Conservation (phyloP, 2,113 vertebrate species). For the Psilopogon haemacephalus region DNA sequence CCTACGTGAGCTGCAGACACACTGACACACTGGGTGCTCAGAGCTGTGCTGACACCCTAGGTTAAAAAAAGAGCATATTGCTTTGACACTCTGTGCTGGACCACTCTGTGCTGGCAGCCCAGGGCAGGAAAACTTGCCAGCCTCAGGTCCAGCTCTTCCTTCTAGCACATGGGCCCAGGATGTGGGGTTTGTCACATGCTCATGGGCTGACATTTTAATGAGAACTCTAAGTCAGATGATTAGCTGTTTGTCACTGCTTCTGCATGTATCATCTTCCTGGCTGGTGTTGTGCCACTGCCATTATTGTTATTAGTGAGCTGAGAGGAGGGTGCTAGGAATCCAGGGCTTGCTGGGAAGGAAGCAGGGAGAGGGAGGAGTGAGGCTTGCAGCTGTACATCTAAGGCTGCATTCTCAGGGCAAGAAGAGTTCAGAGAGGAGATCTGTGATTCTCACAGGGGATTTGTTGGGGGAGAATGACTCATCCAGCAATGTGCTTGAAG, state of each 20-base stretch:
- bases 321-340: background rate
- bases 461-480: background rate
- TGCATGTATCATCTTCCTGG: conserved; percentile 55
- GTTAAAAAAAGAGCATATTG: background rate
- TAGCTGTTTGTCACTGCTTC: conserved; percentile 7
- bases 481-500: background rate
- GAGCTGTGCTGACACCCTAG: background rate
- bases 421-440: background rate
- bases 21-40: background rate
- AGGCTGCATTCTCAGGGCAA: background rate
- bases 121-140: background rate
- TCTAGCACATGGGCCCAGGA: background rate
- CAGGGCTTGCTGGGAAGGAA: background rate
- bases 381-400: background rate
- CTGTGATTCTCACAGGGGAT: background rate
- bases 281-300: background rate
- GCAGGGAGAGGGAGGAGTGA: background rate
- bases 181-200: background rate
- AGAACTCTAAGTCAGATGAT: conserved; percentile 10
- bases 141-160: background rate
- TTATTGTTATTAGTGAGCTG: conserved; percentile 11
- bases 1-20: background rate
- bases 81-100: background rate
- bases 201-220: conserved; percentile 11
- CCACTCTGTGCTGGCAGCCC: background rate